These are phyloP conservation scores for Melikaiella ostensackeni DNA, from an alignment of 2,888 invertebrate genomes.

Conservation along the genomic window DNA sequence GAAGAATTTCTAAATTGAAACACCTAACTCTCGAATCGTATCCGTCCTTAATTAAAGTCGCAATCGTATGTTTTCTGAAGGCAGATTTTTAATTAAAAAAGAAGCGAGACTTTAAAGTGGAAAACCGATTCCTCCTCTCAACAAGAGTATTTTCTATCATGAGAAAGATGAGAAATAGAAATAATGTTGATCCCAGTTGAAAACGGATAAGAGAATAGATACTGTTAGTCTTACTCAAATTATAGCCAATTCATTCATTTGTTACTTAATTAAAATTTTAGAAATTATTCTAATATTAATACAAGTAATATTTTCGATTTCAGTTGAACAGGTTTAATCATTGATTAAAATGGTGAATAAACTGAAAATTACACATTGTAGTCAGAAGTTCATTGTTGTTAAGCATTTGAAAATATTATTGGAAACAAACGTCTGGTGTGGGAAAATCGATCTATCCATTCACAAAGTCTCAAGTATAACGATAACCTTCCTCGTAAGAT, in stretches of 20 bases:
- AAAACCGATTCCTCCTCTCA: not conserved
- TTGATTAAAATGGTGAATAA: not conserved
- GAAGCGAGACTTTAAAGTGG: not conserved
- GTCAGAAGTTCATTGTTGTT: not conserved
- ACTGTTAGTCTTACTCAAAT: no score
- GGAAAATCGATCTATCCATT: not conserved
- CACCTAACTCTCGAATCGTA: not conserved
- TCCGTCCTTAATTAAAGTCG: not conserved
- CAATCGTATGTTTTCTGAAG: not conserved
- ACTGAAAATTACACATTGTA: not conserved
- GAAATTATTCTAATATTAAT: not conserved
- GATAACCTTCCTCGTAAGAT: conserved; percentile 3
- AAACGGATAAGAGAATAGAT: not conserved
- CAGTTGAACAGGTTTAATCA: not conserved
- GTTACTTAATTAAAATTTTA: not conserved
- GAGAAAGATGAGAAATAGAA: not conserved
- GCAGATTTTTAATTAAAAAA: not conserved
- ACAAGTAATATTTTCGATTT: not conserved
- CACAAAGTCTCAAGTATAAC: not conserved
- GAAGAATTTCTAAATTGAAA: not conserved
- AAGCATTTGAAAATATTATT: not conserved
- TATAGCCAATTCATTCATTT: no score
- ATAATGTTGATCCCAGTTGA: not conserved
- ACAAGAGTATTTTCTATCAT: not conserved
- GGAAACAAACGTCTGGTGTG: not conserved